Conservation (phyloP, 2,797 vertebrate genomes). For the Rhincodon typus region DNA sequence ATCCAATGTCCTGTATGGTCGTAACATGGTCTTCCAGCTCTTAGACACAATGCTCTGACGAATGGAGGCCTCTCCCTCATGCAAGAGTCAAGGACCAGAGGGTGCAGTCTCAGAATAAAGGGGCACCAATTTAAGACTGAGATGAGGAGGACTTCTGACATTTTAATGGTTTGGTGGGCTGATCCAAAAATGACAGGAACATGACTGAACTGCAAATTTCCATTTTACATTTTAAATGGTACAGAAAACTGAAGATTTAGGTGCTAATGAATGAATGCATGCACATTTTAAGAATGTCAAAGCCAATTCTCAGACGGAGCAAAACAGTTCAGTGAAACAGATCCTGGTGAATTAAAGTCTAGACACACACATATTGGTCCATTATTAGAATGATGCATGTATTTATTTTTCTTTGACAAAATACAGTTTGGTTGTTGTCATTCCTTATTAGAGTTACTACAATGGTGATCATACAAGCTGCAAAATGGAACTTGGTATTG, state of each 20-base stretch:
- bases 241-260: constrained; percentile 3
- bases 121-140: no score
- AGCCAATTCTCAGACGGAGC: background rate
- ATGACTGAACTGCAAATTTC: constrained; percentile 4
- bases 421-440: background rate
- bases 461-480: background rate
- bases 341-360: background rate
- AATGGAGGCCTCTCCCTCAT: no score
- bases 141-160: background rate
- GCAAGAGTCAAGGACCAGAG: no score
- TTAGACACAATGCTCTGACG: no score
- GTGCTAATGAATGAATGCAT: background rate
- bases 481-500: background rate
- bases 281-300: background rate
- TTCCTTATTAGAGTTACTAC: background rate
- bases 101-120: no score
- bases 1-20: no score
- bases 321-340: constrained; percentile 6
- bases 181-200: background rate
- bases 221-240: background rate
- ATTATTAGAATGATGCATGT: background rate
- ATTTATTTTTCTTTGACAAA: constrained; percentile 22
- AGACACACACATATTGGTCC: background rate
- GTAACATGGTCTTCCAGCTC: no score
- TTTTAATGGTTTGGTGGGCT: background rate